These are phyloP conservation scores for Alectura lathami DNA, from an alignment of 2,113 vertebrate species.

Conservation along the genomic window DNA sequence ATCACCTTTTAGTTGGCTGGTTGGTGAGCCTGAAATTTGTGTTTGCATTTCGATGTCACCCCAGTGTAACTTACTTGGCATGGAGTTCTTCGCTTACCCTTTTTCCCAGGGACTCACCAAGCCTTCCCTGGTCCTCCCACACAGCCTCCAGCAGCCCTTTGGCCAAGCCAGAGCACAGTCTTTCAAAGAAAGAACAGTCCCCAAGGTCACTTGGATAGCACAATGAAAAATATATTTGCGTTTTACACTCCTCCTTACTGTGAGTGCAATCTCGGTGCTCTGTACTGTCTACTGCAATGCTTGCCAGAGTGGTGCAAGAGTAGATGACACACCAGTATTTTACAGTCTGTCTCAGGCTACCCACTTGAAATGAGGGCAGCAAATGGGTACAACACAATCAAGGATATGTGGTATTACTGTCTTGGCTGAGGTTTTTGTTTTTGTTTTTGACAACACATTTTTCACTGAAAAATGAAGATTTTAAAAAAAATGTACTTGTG, in stretches of 20 bases:
- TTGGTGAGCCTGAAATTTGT: not conserved
- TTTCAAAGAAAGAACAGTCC: not conserved
- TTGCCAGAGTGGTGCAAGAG: not conserved
- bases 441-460: not conserved
- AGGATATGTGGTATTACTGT: not conserved
- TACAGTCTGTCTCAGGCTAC: not conserved
- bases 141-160: not conserved
- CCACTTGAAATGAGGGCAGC: not conserved
- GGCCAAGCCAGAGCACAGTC: not conserved
- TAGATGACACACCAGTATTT: not conserved
- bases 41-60: not conserved
- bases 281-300: not conserved
- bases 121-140: not conserved
- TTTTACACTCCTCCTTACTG: not conserved
- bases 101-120: not conserved
- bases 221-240: not conserved
- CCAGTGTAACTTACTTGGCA: not conserved
- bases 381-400: not conserved
- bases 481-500: not conserved
- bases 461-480: not conserved
- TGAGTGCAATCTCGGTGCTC: not conserved
- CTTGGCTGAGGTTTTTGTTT: fast-evolving
- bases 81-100: not conserved
- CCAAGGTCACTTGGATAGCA: not conserved
- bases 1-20: not conserved